Percentiles rank a stretch among this genome's conserved stretches.
Evolutionary conservation across 2,113 vertebrate genomes (phyloP).

Genomic region (Gymnarchus niloticus): DNA sequence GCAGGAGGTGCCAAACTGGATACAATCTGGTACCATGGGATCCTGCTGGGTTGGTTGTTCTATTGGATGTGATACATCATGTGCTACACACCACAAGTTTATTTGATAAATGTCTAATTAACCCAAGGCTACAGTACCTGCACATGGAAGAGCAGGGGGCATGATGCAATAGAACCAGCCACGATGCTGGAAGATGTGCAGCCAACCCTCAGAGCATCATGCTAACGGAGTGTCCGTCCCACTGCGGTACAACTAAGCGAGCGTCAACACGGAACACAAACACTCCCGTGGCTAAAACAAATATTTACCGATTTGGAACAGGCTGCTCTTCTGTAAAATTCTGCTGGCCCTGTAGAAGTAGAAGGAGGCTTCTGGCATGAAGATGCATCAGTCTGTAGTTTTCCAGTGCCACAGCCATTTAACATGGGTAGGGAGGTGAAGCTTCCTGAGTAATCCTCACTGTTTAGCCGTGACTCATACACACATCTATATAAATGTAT

Average conservation of each 20-base stretch:
- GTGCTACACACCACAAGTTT: neutral
- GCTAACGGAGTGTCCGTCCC: neutral
- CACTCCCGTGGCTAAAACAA: neutral
- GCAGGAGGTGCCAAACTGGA: neutral
- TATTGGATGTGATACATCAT: neutral
- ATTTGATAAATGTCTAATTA: neutral
- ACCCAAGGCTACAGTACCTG: neutral
- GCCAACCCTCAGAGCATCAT: neutral
- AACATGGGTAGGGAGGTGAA: neutral
- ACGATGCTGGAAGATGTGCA: neutral
- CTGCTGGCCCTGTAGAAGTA: neutral
- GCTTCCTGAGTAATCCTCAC: neutral
- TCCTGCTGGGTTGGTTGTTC: neutral
- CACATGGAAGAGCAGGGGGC: neutral
- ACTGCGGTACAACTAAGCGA: neutral
- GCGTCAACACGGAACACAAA: neutral
- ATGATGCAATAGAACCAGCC: neutral
- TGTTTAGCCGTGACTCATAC: neutral
- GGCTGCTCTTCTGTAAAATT: neutral
- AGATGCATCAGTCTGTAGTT: no score
- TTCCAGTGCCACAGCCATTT: neutral
- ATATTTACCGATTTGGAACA: neutral
- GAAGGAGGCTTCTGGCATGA: neutral
- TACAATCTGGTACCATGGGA: neutral
- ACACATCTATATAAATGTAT: neutral